Base-by-base conservation (phyloP, 2,113 vertebrate genomes). In the Sitta europaea region DNA sequence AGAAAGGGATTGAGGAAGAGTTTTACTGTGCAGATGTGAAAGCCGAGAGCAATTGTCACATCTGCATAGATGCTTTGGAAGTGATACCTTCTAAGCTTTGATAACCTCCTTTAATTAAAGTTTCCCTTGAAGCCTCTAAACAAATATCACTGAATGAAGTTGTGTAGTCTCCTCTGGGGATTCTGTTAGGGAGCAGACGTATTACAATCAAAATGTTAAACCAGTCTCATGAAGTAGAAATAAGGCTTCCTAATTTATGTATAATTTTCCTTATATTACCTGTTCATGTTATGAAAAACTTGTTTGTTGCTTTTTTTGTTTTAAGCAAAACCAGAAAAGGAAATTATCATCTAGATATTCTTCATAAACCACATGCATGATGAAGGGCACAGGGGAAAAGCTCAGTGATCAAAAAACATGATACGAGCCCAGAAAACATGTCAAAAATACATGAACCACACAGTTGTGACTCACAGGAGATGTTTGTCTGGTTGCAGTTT, bases 51-150 rank as follows among this genome's bases (percentile, higher is more conserved):
- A 58, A 19, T 9, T 15, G 15, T 38, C 20, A 45, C 38, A 53
- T 51, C 33, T 25, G 33, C 76, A 59, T 14, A 53, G 38, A 29
- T 47, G 11, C 31, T 75, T 88, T 65, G 36, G 53, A 95, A 92
- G 16, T 17, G n/a, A 82, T 73, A 82, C 20, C 23, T 65, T 79
- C 51, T 67, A 82, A 90, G 28, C 63, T 88, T 63, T 87, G 53
- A 81, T 55, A 86, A 35, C 33, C 16, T 92, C 17, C 57, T 87
- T 80, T 89, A 76, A 76, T 80, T 86, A 73, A 85, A 74, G 29
- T 53, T 90, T 70, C 42, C 31, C 40, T 88, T 92, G 55, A 92
- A 88, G 21, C 14, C 21, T 80, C 57, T 88, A 88, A 88, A 72
- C 38, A 90, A 93, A 54, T 29, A 68, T 20, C 1, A 2, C 21